A percentile compares a stretch with the other conserved stretches of the same genome.
phyloP scores from a whole-genome alignment of 2,113 vertebrate genomes.

The Struthio camelus region DNA sequence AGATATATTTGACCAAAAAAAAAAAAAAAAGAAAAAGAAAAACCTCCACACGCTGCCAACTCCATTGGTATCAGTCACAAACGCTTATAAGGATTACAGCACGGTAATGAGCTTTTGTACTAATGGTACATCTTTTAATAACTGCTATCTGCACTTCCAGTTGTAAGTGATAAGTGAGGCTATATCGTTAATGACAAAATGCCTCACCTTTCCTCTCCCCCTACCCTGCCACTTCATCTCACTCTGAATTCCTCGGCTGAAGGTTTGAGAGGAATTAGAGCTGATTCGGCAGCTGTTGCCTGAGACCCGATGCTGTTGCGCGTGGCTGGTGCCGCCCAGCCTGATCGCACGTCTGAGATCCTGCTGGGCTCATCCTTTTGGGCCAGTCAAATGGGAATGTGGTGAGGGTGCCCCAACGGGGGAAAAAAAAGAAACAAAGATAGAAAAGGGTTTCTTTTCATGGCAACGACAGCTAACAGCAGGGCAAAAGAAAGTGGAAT shows the following conservation, averaged over 20 bases:
- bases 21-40: background rate
- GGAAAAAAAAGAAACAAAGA: background rate
- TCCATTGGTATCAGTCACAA: conserved; percentile 45
- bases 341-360: background rate
- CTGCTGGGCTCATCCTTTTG: background rate
- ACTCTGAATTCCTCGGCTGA: background rate
- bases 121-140: conserved; percentile 65
- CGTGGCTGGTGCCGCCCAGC: background rate
- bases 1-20: background rate
- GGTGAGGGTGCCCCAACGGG: background rate
- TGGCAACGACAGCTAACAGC: background rate
- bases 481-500: background rate
- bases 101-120: conserved; percentile 9
- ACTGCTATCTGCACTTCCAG: conserved; percentile 50
- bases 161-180: conserved; percentile 51
- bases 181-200: conserved; percentile 48
- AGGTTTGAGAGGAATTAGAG: background rate
- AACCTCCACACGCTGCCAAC: background rate
- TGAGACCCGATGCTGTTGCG: accelerated
- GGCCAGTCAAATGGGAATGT: accelerated
- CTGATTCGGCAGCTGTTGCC: background rate
- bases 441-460: background rate
- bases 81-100: conserved; percentile 54
- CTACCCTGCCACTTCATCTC: background rate
- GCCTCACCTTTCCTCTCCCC: conserved; percentile 33